phyloP scores from a whole-genome alignment of 2,113 vertebrate species.

The Pseudorectes ferrugineus region DNA sequence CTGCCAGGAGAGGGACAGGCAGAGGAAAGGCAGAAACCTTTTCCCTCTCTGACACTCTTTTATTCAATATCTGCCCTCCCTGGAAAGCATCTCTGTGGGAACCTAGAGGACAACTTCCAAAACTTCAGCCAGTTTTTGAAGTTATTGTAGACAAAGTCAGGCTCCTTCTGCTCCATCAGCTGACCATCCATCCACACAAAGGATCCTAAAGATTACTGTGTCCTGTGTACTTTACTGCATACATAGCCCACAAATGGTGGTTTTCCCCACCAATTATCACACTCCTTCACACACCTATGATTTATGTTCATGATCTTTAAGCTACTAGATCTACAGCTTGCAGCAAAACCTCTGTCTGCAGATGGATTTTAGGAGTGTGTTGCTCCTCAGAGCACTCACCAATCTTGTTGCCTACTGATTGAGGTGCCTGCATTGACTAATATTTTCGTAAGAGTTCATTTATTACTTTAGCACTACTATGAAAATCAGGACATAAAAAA shows the following conservation, averaged over 20 bases:
- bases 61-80: not conserved
- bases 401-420: not conserved
- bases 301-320: not conserved
- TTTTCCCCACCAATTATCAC: not conserved
- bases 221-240: accelerated
- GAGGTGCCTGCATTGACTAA: not conserved
- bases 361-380: not conserved
- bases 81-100: not conserved
- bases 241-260: not conserved
- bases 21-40: not conserved
- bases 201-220: not conserved
- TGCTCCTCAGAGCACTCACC: not conserved
- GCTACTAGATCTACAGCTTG: not conserved
- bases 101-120: not conserved
- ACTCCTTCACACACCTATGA: not conserved
- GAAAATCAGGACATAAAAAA: not conserved
- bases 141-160: not conserved
- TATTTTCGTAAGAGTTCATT: not conserved
- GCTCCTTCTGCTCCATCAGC: not conserved
- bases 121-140: not conserved
- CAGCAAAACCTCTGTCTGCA: not conserved
- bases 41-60: not conserved
- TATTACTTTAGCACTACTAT: not conserved
- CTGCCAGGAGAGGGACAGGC: not conserved
- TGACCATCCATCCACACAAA: not conserved